Conservation (phyloP, 2,797 vertebrate genomes). For the Falco biarmicus region DNA sequence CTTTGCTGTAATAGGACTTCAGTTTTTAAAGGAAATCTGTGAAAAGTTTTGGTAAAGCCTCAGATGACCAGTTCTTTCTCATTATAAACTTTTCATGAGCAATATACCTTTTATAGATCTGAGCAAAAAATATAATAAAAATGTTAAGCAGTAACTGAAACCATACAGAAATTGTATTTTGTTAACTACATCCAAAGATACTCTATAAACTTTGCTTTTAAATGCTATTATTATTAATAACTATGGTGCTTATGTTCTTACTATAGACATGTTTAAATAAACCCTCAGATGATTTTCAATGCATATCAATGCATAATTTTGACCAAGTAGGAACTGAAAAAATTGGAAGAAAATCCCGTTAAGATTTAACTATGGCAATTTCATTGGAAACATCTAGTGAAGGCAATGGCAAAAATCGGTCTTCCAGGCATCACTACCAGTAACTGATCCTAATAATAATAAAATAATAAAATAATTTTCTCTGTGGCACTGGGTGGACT, state of each 20-base stretch:
- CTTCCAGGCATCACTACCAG: neutral
- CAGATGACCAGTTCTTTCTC: neutral
- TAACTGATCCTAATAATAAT: neutral
- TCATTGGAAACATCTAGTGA: neutral
- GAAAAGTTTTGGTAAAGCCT: neutral
- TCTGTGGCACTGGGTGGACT: neutral
- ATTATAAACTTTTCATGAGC: neutral
- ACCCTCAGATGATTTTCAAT: neutral
- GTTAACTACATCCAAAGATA: neutral
- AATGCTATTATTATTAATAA: neutral
- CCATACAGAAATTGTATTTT: neutral
- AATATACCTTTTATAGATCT: neutral
- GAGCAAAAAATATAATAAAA: neutral
- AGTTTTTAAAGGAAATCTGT: neutral
- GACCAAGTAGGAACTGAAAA: neutral
- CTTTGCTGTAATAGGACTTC: neutral
- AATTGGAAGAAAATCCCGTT: neutral
- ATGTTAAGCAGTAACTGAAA: neutral
- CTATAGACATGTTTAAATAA: neutral
- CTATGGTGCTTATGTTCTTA: neutral
- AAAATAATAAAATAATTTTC: neutral
- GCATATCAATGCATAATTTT: neutral
- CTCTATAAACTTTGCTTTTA: neutral
- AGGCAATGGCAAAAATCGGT: neutral
- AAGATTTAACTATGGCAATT: neutral